Evolutionary conservation across 2,888 invertebrate genomes (phyloP), one percentile per base, ranked within the genome.

Genomic region (Seira musarum): DNA sequence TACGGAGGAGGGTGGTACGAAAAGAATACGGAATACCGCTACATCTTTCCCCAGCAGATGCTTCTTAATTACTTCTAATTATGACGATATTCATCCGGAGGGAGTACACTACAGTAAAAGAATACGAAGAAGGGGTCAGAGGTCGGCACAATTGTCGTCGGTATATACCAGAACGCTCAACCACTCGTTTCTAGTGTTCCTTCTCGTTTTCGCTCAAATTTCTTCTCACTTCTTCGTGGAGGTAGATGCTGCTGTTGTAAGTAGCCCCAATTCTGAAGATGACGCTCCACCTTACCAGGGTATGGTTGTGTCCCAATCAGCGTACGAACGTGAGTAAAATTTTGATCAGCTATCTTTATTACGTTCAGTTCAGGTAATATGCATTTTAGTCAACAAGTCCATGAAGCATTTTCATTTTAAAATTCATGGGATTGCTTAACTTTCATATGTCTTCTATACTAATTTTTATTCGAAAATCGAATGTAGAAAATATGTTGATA

Each of bases 191-290:
- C 13, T 75, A 63, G 75, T 75, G 68, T 70, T 77, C 65, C 57
- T 77, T 40, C n/a, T n/a, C n/a, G 65, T 57, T 53, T 5, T 77
- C 64, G 70, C 77, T 70, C 77, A 77, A 77, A 6, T 77, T 49
- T 49, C 70, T 53, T 61, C 70, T 40, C 24, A 65, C 49, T 77
- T 77, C 57, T 35, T 77, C 57, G 65, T 57, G 35, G 77, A 49
- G 60, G 77, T 70, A 64, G 57, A 57, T 30, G 77, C 77, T 24
- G 77, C 70, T 22, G 60, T 77, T n/a, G 70, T 77, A 17, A 40
- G 75, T 19, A 57, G 19, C n/a, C 25, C 35, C 60, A 24, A 49
- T 40, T 35, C 22, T 22, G 67, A 10, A 17, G 75, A 46, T 17
- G 68, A 76, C 49, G 69, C 75, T 63, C 69, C 67, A 35, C 46